A percentile compares a stretch with the other conserved stretches of the same genome.
These are phyloP conservation scores for Planiliza haematocheilus DNA, from an alignment of 2,113 vertebrate species.

Conservation along the genomic window DNA sequence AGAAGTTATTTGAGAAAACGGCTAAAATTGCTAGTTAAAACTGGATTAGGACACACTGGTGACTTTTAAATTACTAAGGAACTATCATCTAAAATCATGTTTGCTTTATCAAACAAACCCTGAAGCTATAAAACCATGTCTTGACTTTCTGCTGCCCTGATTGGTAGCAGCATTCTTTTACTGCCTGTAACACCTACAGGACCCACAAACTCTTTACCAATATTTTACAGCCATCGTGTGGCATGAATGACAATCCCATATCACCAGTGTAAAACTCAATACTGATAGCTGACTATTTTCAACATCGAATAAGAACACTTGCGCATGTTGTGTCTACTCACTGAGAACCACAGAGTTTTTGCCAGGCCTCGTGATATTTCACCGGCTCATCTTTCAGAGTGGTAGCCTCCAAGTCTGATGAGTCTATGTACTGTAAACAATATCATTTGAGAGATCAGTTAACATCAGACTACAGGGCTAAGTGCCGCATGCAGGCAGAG, in stretches of 20 bases:
- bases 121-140: no score
- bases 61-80: no score
- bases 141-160: no score
- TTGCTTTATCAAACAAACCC: no score
- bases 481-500: background rate
- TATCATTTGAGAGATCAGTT: background rate
- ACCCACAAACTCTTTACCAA: background rate
- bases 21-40: no score
- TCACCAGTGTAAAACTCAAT: background rate
- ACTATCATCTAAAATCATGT: no score
- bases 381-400: constrained; percentile 92
- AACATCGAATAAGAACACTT: background rate
- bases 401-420: constrained; percentile 90
- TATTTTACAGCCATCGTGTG: constrained; percentile 49
- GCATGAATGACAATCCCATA: background rate
- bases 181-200: background rate
- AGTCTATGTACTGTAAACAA: constrained; percentile 92
- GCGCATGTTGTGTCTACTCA: constrained; percentile 76
- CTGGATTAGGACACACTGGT: no score
- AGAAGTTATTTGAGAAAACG: background rate
- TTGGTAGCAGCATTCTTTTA: background rate
- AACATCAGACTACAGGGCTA: background rate
- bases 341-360: constrained; percentile 95
- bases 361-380: constrained; percentile 97
- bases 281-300: background rate